Evolutionary conservation across 2,797 vertebrate species (phyloP), one percentile per base, ranked within the genome.

Genomic region (Clarias laeviceps): DNA sequence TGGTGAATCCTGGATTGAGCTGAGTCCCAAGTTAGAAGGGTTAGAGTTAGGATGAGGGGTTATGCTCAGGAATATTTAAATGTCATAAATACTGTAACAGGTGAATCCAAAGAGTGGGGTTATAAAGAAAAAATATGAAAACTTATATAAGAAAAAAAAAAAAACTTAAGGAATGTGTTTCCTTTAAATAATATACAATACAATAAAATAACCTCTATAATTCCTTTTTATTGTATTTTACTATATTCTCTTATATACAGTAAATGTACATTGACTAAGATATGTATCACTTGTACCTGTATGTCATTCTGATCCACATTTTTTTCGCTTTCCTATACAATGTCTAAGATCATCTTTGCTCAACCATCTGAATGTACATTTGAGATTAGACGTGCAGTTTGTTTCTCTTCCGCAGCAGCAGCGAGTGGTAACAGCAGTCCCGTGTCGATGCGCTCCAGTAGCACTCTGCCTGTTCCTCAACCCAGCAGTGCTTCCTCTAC

Each of bases 401-500:
- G 64, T 37, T 45, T 80, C 40, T 83, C 22, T 78, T n/a, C 32
- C 34, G 20, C 61, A 80, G 82, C 78, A 62, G 61, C 82, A 90
- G 91, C 3, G 89, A 94, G 91, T 91, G 93, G 90, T 74, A 96
- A 97, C 90, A 94, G 94, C 88, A 97, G 97, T 78, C 97, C 97
- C 0, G 92, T 97, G 50, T 80, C 92, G 2, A 94, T 97, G 93
- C 93, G 96, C 65, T 98, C 96, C 82, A 97, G 93, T 92, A 98
- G 96, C 95, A 97, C 96, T n/a, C 88, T 97, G 88, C 95, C 96
- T 0, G 82, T 94, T 2, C 96, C 96, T 0, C 97, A 96, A 88
- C 96, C 97, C 0, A 93, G 89, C 91, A 97, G 97, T 0, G 94
- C 95, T 0, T 95, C 97, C 50, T 95, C 96, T 0, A 96, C 97